Evolutionary conservation across 2,113 vertebrate species (phyloP), one percentile per base, ranked within the genome.

Genomic region (Apeltes quadracus): DNA sequence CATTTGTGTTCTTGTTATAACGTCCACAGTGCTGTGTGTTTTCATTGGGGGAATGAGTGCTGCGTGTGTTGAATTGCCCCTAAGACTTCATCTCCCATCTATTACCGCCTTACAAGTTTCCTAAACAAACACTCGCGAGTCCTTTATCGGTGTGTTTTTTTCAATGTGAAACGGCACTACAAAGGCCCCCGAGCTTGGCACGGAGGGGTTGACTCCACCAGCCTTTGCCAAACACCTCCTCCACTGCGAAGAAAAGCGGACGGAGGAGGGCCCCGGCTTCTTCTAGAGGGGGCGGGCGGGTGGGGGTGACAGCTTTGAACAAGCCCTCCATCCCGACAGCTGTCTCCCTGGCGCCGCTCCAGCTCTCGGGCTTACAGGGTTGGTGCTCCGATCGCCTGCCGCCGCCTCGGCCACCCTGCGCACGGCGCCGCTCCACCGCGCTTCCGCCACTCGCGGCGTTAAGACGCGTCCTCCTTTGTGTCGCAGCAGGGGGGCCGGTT

Each of bases 321-420:
- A 92, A 95, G 95, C 93, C 92, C 93, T 95, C 95, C 94, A 92
- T 95, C 94, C 87, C 95, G 96, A 96, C 98, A 99, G 98, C 97
- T 99, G 97, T 97, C 96, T 95, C 91, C 90, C 95, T 98, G 97
- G 97, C 96, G 91, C 90, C 73, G 91, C 92, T 95, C 96, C 97
- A 98, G 91, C 93, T 92, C 90, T 85, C 83, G 72, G 94, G 95
- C 94, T 96, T 96, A 96, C 61, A 81, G 94, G 90, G 90, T 91
- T n/a, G 93, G 93, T 93, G 95, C 90, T 89, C 89, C 90, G 86
- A 93, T 83, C 91, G 93, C 92, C 91, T 93, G 92, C 89, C 93
- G 89, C 93, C 88, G 92, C 92, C 93, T n/a, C n/a, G n/a, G 88
- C 90, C 92, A 88, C 90, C 94, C 92, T 83, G 92, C 87, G 88